Base-by-base conservation (phyloP, 2,113 vertebrate species). In the Engystomops pustulosus region DNA sequence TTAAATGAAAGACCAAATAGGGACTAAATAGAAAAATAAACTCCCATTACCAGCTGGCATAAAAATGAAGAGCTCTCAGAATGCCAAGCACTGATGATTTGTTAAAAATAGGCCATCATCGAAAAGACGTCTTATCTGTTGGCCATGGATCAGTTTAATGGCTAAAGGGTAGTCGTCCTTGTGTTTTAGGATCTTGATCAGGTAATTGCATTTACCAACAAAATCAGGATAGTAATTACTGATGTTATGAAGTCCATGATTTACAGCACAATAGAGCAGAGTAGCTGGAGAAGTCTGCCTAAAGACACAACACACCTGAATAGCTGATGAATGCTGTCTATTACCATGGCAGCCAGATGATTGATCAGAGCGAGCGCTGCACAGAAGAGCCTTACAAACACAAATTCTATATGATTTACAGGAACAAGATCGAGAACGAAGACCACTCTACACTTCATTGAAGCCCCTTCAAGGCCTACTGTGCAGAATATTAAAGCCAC, bases 331-430 rank as follows among this genome's bases (percentile, higher is more conserved):
- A 90, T 87, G 91, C 91, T 89, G 92, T 93, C 92, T 94, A 94
- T 95, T 94, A 91, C 94, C 93, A 94, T 93, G 93, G 92, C 90
- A 94, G 92, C 94, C 89, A 88, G 91, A 93, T 86, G 91, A 93
- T 89, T 91, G 92, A 94, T 94, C 90, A 86, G 89, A 90, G 90
- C 87, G 89, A 85, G 90, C 91, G 90, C 91, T 91, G 91, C 87
- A 86, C 85, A 85, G 79, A 47, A 90, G 91, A 93, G 87, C 88
- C 89, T 88, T 82, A 78, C 87, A 88, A 92, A 92, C 94, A 92
- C 87, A 87, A 87, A 89, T 86, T 91, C 87, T 88, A 81, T 80
- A 78, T 83, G 79, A 84, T 76, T 72, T 77, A 30, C 81, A 58
- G n/a, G 69, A 75, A 41, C 25, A 62, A 17, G n/a, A 18, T 3